A percentile compares a stretch with the other conserved stretches of the same genome.
Conservation (phyloP, 2,797 vertebrate species). For the Enteromius fasciolatus region DNA sequence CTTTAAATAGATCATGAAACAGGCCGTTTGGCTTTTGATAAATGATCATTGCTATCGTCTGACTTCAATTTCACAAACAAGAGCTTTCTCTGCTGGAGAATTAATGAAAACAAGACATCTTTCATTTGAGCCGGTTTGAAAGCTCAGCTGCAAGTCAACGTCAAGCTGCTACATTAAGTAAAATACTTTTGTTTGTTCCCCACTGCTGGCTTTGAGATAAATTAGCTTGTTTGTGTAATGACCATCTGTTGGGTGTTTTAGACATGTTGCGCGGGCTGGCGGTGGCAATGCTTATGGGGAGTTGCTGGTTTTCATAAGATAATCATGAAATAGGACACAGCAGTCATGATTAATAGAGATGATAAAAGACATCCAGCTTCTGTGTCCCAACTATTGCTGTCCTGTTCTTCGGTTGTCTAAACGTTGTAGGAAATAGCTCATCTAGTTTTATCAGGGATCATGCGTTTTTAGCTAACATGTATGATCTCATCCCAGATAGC, state of each 20-base stretch:
- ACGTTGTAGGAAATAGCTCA: not conserved
- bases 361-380: slow-evolving; percentile 46
- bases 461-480: not conserved
- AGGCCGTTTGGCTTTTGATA: slow-evolving; percentile 36
- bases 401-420: not conserved
- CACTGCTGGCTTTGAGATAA: slow-evolving; percentile 61
- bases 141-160: slow-evolving; percentile 50
- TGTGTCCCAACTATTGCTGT: slow-evolving; percentile 23
- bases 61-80: slow-evolving; percentile 52
- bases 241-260: slow-evolving; percentile 61
- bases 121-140: slow-evolving; percentile 56
- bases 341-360: slow-evolving; percentile 74
- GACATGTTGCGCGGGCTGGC: slow-evolving; percentile 55
- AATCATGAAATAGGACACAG: slow-evolving; percentile 80
- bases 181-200: slow-evolving; percentile 60
- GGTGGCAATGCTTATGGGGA: slow-evolving; percentile 39
- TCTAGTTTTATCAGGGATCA: not conserved
- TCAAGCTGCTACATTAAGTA: slow-evolving; percentile 62
- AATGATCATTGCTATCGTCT: slow-evolving; percentile 35
- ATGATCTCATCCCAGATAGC: too few species aligned
- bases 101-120: slow-evolving; percentile 55
- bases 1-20: slow-evolving; percentile 22
- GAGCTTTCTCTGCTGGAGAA: slow-evolving; percentile 52
- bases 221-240: slow-evolving; percentile 62
- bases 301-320: slow-evolving; percentile 76